phyloP scores from a whole-genome alignment of 2,797 vertebrate species.

The Pitangus sulphuratus region DNA sequence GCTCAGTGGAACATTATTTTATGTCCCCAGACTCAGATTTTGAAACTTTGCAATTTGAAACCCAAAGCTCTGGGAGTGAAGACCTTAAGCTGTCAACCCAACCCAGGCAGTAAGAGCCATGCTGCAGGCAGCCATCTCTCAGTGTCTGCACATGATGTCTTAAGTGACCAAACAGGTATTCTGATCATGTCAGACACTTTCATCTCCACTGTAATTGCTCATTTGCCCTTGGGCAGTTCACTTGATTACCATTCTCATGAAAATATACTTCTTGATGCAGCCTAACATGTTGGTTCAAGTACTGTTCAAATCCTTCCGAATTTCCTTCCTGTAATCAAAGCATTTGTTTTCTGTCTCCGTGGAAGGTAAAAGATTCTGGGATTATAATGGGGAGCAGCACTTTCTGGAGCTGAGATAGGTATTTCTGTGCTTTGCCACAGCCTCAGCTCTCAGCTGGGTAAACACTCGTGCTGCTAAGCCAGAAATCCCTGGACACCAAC shows the following conservation, averaged over 20 bases:
- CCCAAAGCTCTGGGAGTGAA: neutral
- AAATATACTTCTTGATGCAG: slow-evolving; percentile 15
- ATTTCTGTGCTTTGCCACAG: neutral
- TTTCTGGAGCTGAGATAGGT: neutral
- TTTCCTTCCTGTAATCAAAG: neutral
- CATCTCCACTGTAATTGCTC: slow-evolving; percentile 19
- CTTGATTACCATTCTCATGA: slow-evolving; percentile 43
- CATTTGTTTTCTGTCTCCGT: neutral
- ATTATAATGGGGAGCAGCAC: neutral
- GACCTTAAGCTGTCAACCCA: neutral
- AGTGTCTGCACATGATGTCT: neutral
- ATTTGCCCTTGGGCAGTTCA: slow-evolving; percentile 6
- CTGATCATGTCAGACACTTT: slow-evolving; percentile 41
- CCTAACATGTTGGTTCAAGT: slow-evolving; percentile 43
- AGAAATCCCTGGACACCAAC: neutral
- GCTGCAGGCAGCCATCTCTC: neutral
- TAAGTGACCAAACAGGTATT: slow-evolving; percentile 41
- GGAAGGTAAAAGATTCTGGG: neutral
- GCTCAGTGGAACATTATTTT: neutral
- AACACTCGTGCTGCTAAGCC: neutral
- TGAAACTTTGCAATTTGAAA: neutral
- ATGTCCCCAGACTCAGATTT: neutral
- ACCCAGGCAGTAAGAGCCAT: neutral
- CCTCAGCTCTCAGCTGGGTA: neutral
- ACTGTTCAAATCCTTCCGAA: neutral